These are phyloP conservation scores for Monopterus albus DNA, from an alignment of 2,113 vertebrate genomes.

Conservation along the genomic window DNA sequence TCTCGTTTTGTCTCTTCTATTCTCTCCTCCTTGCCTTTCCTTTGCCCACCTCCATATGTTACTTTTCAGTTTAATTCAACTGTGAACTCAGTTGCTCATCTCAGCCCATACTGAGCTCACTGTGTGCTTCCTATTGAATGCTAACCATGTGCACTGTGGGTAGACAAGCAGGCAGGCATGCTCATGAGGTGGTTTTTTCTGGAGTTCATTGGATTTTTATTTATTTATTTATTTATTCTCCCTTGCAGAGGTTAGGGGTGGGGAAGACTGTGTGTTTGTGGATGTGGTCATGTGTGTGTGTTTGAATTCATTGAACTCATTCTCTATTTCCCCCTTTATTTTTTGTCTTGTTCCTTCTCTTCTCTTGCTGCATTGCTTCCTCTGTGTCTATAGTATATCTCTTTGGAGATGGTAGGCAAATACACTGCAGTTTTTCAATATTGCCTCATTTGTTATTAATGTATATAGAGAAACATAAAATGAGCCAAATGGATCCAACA, in stretches of 20 bases:
- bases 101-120: conserved; percentile 59
- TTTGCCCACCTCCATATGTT: conserved; percentile 53
- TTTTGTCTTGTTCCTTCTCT: neutral
- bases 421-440: neutral
- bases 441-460: neutral
- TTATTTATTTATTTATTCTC: conserved; percentile 36
- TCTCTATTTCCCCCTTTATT: conserved; percentile 6
- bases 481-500: neutral
- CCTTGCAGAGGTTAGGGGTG: conserved; percentile 54
- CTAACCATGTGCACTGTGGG: conserved; percentile 72
- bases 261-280: conserved; percentile 40
- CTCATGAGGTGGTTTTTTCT: conserved; percentile 71
- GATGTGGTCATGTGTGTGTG: conserved; percentile 16
- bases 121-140: conserved; percentile 76
- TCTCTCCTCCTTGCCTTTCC: neutral
- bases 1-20: neutral
- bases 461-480: neutral
- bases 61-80: conserved; percentile 62
- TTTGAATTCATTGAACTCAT: conserved; percentile 10
- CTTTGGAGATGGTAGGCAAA: neutral
- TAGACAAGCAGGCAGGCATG: conserved; percentile 50
- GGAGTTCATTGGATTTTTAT: conserved; percentile 61
- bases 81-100: conserved; percentile 57
- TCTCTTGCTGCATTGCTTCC: neutral
- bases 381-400: neutral